These are phyloP conservation scores for Muscidifurax raptorellus DNA, from an alignment of 1,140 invertebrate genomes.

Conservation along the genomic window DNA sequence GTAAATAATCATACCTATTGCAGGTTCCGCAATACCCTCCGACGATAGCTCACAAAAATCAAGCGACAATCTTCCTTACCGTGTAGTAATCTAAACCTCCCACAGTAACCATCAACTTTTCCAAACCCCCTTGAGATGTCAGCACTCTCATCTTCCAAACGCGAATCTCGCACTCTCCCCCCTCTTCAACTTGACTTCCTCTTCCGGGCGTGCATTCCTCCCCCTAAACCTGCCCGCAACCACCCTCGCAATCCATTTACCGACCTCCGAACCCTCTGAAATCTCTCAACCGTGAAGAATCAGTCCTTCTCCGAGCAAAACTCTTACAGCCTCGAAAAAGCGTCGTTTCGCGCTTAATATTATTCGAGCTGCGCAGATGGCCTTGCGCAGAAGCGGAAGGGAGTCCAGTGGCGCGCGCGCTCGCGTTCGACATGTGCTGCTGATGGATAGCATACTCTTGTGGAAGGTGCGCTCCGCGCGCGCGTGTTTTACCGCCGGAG, in stretches of 20 bases:
- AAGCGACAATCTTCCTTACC: too few species aligned
- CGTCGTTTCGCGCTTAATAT: not conserved
- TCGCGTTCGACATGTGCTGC: slow-evolving; percentile 20
- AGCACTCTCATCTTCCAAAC: not conserved
- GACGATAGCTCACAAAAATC: too few species aligned
- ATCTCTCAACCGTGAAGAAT: not conserved
- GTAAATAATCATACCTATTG: too few species aligned
- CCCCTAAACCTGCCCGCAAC: not conserved
- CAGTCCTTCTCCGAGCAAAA: not conserved
- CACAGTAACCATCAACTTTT: not conserved
- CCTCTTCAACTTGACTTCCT: slow-evolving; percentile 18
- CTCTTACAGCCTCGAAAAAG: not conserved
- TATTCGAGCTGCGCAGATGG: slow-evolving; percentile 15
- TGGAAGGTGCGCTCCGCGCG: not conserved
- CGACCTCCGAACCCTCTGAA: not conserved
- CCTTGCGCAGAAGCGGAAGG: slow-evolving; percentile 39
- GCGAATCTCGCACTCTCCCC: not conserved
- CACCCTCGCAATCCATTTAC: not conserved
- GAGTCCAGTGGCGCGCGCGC: slow-evolving; percentile 4
- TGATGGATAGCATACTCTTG: not conserved
- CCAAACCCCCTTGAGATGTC: not conserved
- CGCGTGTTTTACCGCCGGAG: slow-evolving; percentile 6
- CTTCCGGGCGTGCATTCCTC: slow-evolving; percentile 7
- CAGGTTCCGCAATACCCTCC: too few species aligned
- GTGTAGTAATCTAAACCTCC: too few species aligned